phyloP scores from a whole-genome alignment of 1,140 invertebrate genomes.

The Drosophila kikkawai region DNA sequence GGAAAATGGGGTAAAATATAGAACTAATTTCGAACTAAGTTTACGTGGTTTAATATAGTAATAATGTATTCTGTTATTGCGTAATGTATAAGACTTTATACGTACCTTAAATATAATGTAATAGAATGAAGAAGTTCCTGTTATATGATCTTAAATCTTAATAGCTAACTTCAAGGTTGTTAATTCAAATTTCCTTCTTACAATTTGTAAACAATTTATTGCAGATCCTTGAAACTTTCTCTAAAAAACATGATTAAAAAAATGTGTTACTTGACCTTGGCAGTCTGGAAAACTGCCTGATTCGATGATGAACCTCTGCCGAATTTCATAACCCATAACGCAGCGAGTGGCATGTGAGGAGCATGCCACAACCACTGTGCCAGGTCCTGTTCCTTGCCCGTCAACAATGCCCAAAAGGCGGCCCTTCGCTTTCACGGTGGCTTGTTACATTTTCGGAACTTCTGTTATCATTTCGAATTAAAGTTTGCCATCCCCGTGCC shows the following conservation, averaged over 20 bases:
- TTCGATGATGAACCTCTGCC: conserved; percentile 1
- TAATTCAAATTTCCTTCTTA: background rate
- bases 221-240: background rate
- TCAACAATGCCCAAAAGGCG: conserved; percentile 25
- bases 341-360: conserved; percentile 2
- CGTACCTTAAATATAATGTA: background rate
- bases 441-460: conserved; percentile 71
- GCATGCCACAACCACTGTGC: conserved; percentile 45
- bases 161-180: background rate
- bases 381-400: background rate
- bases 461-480: conserved; percentile 81
- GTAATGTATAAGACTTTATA: too few relatives aligned
- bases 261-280: conserved; percentile 26
- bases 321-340: conserved; percentile 8
- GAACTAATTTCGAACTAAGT: background rate
- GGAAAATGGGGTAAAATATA: background rate
- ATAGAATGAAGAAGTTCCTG: background rate
- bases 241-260: conserved; percentile 1
- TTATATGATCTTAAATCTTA: background rate
- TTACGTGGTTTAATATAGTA: background rate
- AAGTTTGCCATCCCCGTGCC: conserved; percentile 45
- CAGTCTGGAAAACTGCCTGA: background rate
- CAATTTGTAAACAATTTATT: background rate
- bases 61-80: background rate
- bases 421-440: conserved; percentile 64